Percentiles rank a stretch among this genome's conserved stretches.
Evolutionary conservation across 2,797 vertebrate genomes (phyloP).

Genomic region (Anguilla marmorata): DNA sequence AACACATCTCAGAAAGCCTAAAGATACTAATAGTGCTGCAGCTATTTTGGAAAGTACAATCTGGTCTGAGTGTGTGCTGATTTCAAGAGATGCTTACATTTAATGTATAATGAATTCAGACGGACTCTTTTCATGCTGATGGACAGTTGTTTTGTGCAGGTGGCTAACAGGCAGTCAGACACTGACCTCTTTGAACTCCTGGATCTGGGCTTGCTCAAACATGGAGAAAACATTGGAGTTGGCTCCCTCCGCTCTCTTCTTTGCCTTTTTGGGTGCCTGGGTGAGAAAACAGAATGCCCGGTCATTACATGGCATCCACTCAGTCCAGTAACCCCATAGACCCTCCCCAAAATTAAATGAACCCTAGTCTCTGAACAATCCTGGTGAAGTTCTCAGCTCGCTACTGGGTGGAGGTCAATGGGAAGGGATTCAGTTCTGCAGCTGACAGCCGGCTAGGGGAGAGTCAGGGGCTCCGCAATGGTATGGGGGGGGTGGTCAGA

Average conservation of each 20-base stretch:
- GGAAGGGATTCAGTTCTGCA: background rate
- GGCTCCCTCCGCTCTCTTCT: slow-evolving; percentile 90
- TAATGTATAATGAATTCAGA: background rate
- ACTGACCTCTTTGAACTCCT: slow-evolving; percentile 96
- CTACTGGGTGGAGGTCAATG: background rate
- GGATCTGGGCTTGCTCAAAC: slow-evolving; percentile 98
- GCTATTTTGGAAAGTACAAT: background rate
- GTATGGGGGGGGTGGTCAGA: background rate
- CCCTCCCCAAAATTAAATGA: background rate
- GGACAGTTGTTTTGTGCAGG: slow-evolving; percentile 3
- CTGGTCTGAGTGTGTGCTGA: background rate
- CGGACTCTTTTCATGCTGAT: background rate
- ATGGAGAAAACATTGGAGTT: slow-evolving; percentile 99
- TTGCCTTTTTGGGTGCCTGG: slow-evolving; percentile 95
- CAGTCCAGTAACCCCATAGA: background rate
- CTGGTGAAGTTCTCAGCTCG: background rate
- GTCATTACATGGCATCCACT: background rate
- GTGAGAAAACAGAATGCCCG: background rate
- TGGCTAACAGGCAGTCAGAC: slow-evolving; percentile 58
- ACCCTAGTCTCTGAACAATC: background rate
- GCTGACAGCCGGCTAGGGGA: background rate
- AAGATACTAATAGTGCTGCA: background rate
- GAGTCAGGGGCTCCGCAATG: background rate
- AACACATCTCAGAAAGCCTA: background rate
- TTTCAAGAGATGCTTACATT: background rate